These are phyloP conservation scores for Agrochola macilenta DNA, from an alignment of 2,888 invertebrate genomes.

Conservation along the genomic window DNA sequence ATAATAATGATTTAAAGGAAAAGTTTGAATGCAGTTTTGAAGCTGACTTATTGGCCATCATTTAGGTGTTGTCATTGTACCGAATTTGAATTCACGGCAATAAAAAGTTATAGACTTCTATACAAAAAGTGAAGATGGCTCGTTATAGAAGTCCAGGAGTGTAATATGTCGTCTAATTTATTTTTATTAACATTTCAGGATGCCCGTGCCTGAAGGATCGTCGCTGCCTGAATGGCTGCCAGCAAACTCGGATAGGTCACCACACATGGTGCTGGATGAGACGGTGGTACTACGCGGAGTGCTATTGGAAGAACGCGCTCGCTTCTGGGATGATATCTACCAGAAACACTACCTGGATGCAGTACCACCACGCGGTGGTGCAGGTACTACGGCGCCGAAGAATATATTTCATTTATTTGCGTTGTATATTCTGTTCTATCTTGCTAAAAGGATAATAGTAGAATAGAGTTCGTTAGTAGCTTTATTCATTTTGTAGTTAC, in stretches of 20 bases:
- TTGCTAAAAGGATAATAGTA: not conserved
- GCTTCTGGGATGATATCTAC: slow-evolving; percentile 77
- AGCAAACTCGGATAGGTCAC: slow-evolving; percentile 59
- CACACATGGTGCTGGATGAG: slow-evolving; percentile 74
- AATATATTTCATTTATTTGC: slow-evolving; percentile 15
- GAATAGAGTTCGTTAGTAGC: not conserved
- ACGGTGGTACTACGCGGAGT: slow-evolving; percentile 65
- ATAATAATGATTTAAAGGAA: too few relatives aligned
- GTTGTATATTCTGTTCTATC: not conserved
- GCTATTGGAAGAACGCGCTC: slow-evolving; percentile 62
- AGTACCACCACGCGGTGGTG: slow-evolving; percentile 59
- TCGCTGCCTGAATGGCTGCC: slow-evolving; percentile 72
- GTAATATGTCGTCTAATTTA: too few relatives aligned
- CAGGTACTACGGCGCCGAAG: not conserved
- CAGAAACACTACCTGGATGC: slow-evolving; percentile 71
- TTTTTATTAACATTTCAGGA: slow-evolving; percentile 21
- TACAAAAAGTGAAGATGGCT: too few relatives aligned
- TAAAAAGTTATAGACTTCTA: too few relatives aligned
- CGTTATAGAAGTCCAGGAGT: too few relatives aligned
- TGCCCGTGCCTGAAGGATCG: slow-evolving; percentile 52
- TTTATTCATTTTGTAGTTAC: too few relatives aligned
- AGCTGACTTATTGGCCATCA: too few relatives aligned
- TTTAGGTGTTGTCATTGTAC: too few relatives aligned
- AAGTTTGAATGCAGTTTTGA: too few relatives aligned
- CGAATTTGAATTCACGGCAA: too few relatives aligned